phyloP scores from a whole-genome alignment of 2,113 vertebrate species.

The Oncorhynchus gorbuscha region DNA sequence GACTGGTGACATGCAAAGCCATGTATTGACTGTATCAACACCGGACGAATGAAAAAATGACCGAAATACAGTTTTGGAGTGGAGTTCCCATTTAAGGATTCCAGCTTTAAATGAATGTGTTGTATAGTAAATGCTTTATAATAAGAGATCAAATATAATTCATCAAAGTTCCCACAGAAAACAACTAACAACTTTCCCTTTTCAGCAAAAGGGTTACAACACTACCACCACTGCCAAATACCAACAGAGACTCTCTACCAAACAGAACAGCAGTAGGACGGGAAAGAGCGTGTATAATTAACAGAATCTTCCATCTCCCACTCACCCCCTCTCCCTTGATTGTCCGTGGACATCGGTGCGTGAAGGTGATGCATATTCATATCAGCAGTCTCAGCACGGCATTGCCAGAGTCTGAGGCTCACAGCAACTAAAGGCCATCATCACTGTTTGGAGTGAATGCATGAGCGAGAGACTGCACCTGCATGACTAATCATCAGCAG shows the following conservation, averaged over 20 bases:
- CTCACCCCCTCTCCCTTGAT: constrained; percentile 34
- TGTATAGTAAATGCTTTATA: background rate
- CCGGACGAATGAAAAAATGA: too few relatives aligned
- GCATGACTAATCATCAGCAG: constrained; percentile 43
- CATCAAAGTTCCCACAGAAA: constrained; percentile 11
- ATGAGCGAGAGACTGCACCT: constrained; percentile 16
- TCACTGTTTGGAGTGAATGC: constrained; percentile 41
- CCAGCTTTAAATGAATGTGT: too few relatives aligned
- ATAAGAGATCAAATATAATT: constrained; percentile 11
- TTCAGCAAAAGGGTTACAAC: constrained; percentile 6
- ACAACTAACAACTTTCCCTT: background rate
- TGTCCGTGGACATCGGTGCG: constrained; percentile 60
- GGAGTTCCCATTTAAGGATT: too few relatives aligned
- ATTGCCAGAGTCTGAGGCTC: constrained; percentile 28
- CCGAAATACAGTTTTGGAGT: too few relatives aligned
- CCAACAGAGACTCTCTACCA: constrained; percentile 8
- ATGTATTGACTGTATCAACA: too few relatives aligned
- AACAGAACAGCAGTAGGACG: constrained; percentile 11
- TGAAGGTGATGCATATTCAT: constrained; percentile 70
- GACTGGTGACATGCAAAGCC: too few relatives aligned
- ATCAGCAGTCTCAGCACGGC: constrained; percentile 36
- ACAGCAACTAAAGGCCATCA: constrained; percentile 55
- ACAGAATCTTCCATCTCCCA: background rate
- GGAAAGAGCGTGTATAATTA: constrained; percentile 31
- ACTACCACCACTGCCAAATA: constrained; percentile 13